Conservation (phyloP, 92 coral and sea anemone species). For the Isaurus tuberculatus region DNA sequence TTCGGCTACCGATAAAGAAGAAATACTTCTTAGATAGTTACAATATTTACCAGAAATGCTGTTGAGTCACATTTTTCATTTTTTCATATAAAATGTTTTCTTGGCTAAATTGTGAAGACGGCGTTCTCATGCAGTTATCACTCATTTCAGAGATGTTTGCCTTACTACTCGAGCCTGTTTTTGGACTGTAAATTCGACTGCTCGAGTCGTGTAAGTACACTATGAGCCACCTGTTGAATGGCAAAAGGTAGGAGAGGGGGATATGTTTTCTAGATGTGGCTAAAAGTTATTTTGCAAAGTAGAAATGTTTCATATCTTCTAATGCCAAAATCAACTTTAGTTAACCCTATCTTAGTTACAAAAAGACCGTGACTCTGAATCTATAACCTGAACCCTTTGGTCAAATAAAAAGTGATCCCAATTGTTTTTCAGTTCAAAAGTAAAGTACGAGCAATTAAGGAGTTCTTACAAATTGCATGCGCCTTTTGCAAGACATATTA, state of each 20-base stretch:
- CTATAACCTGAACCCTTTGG: not conserved
- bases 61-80: no score
- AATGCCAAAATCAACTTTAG: not conserved
- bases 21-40: no score
- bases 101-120: no score
- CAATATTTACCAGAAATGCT: no score
- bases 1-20: no score
- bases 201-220: not conserved
- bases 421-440: not conserved
- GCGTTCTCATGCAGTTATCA: no score
- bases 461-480: not conserved
- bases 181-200: not conserved
- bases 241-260: not conserved
- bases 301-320: not conserved
- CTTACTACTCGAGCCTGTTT: not conserved
- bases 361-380: not conserved
- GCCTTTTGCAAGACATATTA: not conserved
- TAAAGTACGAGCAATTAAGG: not conserved
- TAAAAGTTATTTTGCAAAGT: not conserved
- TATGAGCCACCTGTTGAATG: constrained; percentile 3
- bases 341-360: not conserved
- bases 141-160: not conserved
- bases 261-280: not conserved
- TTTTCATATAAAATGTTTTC: no score
- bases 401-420: not conserved